Evolutionary conservation across 2,113 vertebrate species (phyloP), one percentile per base, ranked within the genome.

Genomic region (Micromys minutus): DNA sequence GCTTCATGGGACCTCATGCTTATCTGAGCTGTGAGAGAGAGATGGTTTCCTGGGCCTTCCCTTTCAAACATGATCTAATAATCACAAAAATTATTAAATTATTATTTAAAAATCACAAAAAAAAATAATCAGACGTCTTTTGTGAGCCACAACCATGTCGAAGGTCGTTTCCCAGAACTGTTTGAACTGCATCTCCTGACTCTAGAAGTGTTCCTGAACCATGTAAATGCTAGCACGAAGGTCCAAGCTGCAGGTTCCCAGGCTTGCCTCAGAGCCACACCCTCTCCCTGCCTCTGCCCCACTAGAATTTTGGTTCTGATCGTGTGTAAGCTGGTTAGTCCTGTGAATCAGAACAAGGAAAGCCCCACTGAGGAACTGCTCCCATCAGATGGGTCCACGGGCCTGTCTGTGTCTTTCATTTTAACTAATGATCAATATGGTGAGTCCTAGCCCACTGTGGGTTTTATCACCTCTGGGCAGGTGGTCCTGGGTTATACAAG

Each of bases 121-220:
- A n/a, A n/a, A n/a, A n/a, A n/a, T n/a, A n/a, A n/a, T n/a, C n/a
- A n/a, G n/a, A 39, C 76, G 71, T 50, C 45, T 42, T 77, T 42
- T 47, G 34, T 65, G 59, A 81, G n/a, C 26, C 63, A 29, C 0
- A 2, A 31, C 26, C 42, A 21, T 29, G 16, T 29, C 77, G 65
- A 69, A 93, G 50, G 24, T n/a, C 24, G 36, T 52, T 91, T 77
- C 81, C 29, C 65, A 84, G 65, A 72, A 93, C 42, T 24, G 29
- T 63, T 9, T 72, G 31, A 59, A 71, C 63, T 21, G 87, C 74
- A 24, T 50, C 69, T n/a, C 45, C 50, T 83, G 55, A 39, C 39
- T 36, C n/a, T 29, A 4, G 31, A 74, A 69, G 31, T 50, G 8
- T 21, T 29, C 50, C 16, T 16, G 12, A 71, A 3, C 52, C 61